Evolutionary conservation across 2,888 invertebrate species (phyloP).

Genomic region (Melinaea marsaeus): DNA sequence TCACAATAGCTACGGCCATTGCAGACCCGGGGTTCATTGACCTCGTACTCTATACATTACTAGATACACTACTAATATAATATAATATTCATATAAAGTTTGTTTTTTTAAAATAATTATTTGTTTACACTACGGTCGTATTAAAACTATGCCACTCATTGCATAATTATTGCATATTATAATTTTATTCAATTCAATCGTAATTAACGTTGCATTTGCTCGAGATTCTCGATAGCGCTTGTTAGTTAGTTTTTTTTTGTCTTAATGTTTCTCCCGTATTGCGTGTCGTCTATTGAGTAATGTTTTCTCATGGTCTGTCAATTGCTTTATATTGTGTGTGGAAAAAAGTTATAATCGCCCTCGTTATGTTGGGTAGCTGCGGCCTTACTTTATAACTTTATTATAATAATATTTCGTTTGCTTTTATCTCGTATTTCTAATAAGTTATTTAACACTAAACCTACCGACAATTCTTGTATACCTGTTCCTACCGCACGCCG

Average conservation of each 20-base stretch:
- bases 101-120: no score
- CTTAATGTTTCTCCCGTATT: constrained; percentile 27
- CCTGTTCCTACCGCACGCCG: no score
- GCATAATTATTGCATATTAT: constrained; percentile 1
- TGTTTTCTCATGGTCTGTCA: constrained; percentile 29
- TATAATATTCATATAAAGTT: background rate
- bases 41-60: constrained; percentile 48
- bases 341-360: constrained; percentile 16
- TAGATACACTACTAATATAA: constrained; percentile 38
- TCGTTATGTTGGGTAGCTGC: background rate
- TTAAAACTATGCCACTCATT: background rate
- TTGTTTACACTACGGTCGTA: background rate
- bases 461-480: no score
- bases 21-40: constrained; percentile 43
- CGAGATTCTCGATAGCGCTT: constrained; percentile 15
- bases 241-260: constrained; percentile 16
- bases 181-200: background rate
- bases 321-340: constrained; percentile 26
- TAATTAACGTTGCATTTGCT: constrained; percentile 14
- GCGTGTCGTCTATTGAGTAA: constrained; percentile 35
- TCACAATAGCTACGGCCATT: constrained; percentile 38
- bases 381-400: background rate
- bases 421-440: background rate
- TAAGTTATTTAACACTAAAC: no score
- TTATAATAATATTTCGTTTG: background rate